Evolutionary conservation across 1,140 invertebrate genomes (phyloP).

Genomic region (Schlechtendalia chinensis): DNA sequence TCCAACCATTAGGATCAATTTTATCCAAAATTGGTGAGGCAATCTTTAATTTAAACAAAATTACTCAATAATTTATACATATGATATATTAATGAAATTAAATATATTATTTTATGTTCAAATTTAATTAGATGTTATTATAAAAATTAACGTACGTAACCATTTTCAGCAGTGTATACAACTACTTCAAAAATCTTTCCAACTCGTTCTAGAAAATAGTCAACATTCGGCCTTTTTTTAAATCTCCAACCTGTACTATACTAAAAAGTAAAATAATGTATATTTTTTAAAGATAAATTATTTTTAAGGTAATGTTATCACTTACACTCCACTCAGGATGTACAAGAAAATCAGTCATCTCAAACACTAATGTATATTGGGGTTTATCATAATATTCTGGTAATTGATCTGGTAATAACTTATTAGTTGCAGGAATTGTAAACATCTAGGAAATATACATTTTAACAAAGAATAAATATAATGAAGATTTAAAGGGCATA

Average conservation of each 20-base stretch:
- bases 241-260: conserved; percentile 87
- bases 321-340: conserved; percentile 94
- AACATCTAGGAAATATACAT: conserved; percentile 65
- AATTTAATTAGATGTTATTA: too few relatives aligned
- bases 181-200: conserved; percentile 95
- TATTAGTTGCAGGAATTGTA: conserved; percentile 92
- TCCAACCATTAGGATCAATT: conserved; percentile 83
- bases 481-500: too few relatives aligned
- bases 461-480: neutral
- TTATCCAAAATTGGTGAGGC: conserved; percentile 91
- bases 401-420: conserved; percentile 91
- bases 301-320: neutral
- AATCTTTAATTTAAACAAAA: conserved; percentile 18
- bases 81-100: neutral
- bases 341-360: conserved; percentile 93
- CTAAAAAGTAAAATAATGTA: neutral
- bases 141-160: conserved; percentile 62
- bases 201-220: conserved; percentile 89
- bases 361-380: conserved; percentile 92
- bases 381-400: conserved; percentile 91
- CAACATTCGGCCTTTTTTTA: conserved; percentile 95
- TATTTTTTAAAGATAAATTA: neutral
- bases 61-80: neutral
- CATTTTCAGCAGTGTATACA: conserved; percentile 87
- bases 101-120: neutral